Conservation (phyloP, 2,888 invertebrate genomes). For the Metallyticus violacea region DNA sequence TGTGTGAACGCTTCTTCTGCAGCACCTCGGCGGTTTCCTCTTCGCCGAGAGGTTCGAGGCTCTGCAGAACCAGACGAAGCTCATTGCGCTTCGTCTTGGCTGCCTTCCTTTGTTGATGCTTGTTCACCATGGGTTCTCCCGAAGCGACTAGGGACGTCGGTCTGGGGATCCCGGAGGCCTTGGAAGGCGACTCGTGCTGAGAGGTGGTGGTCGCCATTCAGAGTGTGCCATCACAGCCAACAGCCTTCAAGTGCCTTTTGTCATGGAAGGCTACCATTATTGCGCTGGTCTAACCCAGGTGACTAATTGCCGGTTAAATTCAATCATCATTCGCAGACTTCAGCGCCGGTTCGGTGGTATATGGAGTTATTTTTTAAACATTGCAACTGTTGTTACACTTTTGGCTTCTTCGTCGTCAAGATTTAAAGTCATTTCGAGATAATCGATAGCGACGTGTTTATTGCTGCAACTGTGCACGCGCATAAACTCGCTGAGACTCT, state of each 20-base stretch:
- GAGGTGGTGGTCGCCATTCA: not conserved
- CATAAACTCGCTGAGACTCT: too few species aligned
- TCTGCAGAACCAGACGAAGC: constrained; percentile 38
- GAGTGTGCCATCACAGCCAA: not conserved
- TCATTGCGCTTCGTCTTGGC: constrained; percentile 45
- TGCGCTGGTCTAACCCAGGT: too few species aligned
- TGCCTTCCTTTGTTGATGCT: constrained; percentile 38
- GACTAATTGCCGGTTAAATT: not conserved
- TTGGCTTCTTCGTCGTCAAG: too few species aligned
- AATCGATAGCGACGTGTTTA: not conserved
- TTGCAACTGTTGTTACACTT: too few species aligned
- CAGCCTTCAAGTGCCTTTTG: too few species aligned
- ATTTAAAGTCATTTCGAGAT: not conserved
- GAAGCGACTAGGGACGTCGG: constrained; percentile 8
- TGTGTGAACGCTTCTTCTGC: not conserved
- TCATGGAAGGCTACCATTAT: not conserved
- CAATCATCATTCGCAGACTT: too few species aligned
- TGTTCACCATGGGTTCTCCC: not conserved
- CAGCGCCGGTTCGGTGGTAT: too few species aligned
- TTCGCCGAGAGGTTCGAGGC: not conserved
- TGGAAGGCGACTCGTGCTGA: not conserved
- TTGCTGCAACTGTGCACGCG: too few species aligned
- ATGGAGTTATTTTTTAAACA: too few species aligned
- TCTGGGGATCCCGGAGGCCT: not conserved
- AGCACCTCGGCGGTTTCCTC: not conserved